Percentiles rank a stretch among this genome's conserved stretches.
Evolutionary conservation across 2,113 vertebrate species (phyloP).

Genomic region (Raja brachyura): DNA sequence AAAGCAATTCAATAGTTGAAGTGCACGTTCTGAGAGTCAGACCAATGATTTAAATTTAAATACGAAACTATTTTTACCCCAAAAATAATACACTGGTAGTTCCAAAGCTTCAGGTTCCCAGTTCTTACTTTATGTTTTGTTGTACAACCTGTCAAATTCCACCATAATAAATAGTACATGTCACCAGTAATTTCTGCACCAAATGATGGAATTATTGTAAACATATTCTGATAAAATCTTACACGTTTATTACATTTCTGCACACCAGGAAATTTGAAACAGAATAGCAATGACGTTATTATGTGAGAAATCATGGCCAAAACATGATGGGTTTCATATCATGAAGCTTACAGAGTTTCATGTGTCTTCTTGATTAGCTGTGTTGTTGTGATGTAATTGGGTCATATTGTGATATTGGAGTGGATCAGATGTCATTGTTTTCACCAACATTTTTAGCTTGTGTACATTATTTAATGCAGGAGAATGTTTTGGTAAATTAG

Average conservation of each 20-base stretch:
- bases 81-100: background rate
- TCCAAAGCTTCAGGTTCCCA: background rate
- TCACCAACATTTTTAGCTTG: background rate
- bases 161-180: background rate
- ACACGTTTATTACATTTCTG: background rate
- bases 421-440: background rate
- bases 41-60: background rate
- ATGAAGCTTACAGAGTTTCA: background rate
- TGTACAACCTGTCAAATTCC: background rate
- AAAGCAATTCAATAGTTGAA: background rate
- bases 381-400: background rate
- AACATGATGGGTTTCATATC: background rate
- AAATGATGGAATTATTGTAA: background rate
- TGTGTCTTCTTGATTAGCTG: background rate
- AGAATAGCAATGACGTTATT: background rate
- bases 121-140: background rate
- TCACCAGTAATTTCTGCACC: background rate
- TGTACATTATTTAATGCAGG: background rate
- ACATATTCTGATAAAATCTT: background rate
- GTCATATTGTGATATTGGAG: background rate
- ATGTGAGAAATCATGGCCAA: background rate
- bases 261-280: background rate
- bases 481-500: background rate
- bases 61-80: background rate
- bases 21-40: background rate